Base-by-base conservation (phyloP, 2,113 vertebrate species). In the Mesocricetus auratus region DNA sequence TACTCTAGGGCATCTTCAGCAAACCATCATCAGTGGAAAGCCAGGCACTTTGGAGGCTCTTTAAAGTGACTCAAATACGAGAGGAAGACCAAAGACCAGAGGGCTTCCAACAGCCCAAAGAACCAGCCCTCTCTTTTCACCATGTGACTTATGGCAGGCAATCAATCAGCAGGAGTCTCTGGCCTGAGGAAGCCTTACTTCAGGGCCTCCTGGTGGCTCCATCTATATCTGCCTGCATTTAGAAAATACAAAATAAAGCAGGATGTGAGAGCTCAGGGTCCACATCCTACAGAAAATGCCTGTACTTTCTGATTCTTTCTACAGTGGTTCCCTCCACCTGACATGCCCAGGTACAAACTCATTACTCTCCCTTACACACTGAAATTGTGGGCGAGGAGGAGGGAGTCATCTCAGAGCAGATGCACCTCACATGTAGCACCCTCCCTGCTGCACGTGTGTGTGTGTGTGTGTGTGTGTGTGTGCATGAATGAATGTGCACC, bases 81-180 rank as follows among this genome's bases (percentile, higher is more conserved):
- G 62, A 90, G 50, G 71, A 64, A 50, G 8, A 66, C 26, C 10
- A 92, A 47, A 45, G 17, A 17, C 47, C 24, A 13, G 33, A 60
- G 47, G 79, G 6, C 62, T 42, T 66, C 68, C 21, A 26, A 42
- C 62, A 87, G 29, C 42, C 15, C 6, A 8, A 36, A 22, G 69
- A 96, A 53, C 39, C 13, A 39, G 71, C 24, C 64, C 24, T 31
- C 26, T 31, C 29, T 24, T 47, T 4, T 6, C 26, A 33, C 11
- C 4, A 3, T 0, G n/a, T 10, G 9, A 1, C 22, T 22, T 11
- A 0, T 0, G 36, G 53, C 33, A 88, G 36, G 15, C 10, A 33
- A 42, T 24, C 31, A 24, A 2, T 24, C 31, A 24, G 1, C 50
- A 53, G 56, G 62, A 66, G 66, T 13, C 81, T 39, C 9, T 0